Evolutionary conservation across 2,797 vertebrate species (phyloP).

Genomic region (Chromobotia macracanthus): DNA sequence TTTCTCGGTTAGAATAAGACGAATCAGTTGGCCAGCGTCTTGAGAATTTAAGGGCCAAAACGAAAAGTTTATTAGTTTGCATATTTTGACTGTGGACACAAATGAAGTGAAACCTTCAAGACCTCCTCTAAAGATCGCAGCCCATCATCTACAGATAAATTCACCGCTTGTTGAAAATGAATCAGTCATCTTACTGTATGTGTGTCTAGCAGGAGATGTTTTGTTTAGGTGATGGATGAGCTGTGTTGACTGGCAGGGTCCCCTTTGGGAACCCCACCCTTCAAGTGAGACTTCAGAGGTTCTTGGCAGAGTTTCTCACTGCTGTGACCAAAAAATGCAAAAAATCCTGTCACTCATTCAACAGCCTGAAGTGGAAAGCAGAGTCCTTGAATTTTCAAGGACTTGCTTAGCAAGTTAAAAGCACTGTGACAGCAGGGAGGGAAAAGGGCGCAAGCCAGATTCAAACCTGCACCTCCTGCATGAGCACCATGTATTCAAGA

Average conservation of each 20-base stretch:
- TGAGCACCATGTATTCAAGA: not conserved
- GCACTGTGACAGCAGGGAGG: not conserved
- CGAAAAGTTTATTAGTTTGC: not conserved
- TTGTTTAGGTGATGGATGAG: slow-evolving; percentile 21
- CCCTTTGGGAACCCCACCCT: slow-evolving; percentile 13
- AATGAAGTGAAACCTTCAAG: not conserved
- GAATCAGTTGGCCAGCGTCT: too few relatives aligned
- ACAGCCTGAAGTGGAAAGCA: slow-evolving; percentile 32
- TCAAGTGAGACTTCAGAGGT: slow-evolving; percentile 11
- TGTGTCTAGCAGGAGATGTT: not conserved
- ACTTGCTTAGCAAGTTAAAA: slow-evolving; percentile 1
- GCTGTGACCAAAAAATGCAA: slow-evolving; percentile 14
- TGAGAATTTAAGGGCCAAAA: not conserved
- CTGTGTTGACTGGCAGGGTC: slow-evolving; percentile 16
- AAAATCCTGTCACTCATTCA: slow-evolving; percentile 40
- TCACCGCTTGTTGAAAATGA: not conserved
- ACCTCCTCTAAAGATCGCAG: not conserved
- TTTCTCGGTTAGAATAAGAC: too few relatives aligned
- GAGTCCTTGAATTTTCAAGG: slow-evolving; percentile 38
- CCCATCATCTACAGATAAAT: not conserved
- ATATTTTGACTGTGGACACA: not conserved
- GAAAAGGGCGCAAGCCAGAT: not conserved
- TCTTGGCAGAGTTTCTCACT: slow-evolving; percentile 8
- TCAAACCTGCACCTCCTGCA: not conserved
- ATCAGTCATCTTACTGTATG: not conserved